phyloP scores from a whole-genome alignment of 2,888 invertebrate genomes.

The Thereva nobilitata region DNA sequence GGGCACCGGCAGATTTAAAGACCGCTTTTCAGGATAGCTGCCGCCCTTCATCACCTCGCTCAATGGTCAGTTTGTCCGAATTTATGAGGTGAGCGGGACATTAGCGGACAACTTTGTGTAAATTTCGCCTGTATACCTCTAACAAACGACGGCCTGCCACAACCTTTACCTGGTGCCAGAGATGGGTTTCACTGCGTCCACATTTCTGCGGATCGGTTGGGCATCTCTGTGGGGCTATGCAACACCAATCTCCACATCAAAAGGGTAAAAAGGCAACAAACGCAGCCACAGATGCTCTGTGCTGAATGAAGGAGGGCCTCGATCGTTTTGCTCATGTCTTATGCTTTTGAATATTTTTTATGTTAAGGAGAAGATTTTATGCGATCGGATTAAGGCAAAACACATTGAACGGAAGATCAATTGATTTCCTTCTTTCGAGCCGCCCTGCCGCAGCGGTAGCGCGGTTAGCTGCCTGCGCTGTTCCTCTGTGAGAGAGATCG shows the following conservation, averaged over 20 bases:
- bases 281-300: neutral
- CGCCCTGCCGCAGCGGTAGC: slow-evolving; percentile 11
- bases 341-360: slow-evolving; percentile 6
- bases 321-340: neutral
- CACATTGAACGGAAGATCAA: slow-evolving; percentile 30
- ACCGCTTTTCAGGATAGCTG: slow-evolving; percentile 14
- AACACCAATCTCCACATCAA: too few species aligned
- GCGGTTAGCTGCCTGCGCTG: too few species aligned
- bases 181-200: neutral
- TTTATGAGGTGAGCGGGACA: slow-evolving; percentile 41
- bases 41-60: slow-evolving; percentile 28
- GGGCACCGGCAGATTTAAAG: slow-evolving; percentile 31
- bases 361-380: slow-evolving; percentile 25
- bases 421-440: slow-evolving; percentile 29
- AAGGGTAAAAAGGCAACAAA: neutral
- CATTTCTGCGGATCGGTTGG: neutral
- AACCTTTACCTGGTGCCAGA: neutral
- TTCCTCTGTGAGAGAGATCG: slow-evolving; percentile 21
- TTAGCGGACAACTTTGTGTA: slow-evolving; percentile 39
- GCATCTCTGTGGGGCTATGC: too few species aligned
- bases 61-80: slow-evolving; percentile 35
- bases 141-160: slow-evolving; percentile 6
- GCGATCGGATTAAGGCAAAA: slow-evolving; percentile 32
- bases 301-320: neutral
- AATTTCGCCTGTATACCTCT: slow-evolving; percentile 25